Evolutionary conservation across 1,140 invertebrate species (phyloP).

Genomic region (Leptestheria dahalacensis): DNA sequence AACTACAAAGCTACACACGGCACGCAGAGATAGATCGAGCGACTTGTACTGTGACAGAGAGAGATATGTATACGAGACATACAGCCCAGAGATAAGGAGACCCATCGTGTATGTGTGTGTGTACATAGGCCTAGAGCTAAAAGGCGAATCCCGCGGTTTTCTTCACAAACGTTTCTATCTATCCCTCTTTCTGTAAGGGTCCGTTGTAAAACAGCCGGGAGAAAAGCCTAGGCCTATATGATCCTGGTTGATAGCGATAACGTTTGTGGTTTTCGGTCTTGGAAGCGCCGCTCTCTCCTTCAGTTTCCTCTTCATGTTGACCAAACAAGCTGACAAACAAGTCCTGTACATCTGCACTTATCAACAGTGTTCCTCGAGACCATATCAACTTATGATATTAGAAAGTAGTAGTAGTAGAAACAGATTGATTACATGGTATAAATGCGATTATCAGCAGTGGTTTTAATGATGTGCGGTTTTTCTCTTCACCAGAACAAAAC

Average conservation of each 20-base stretch:
- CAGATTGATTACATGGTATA: no score
- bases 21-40: background rate
- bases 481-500: no score
- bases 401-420: no score
- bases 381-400: no score
- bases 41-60: background rate
- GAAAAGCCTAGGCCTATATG: background rate
- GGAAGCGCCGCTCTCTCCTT: background rate
- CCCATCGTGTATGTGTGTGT: no score
- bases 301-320: background rate
- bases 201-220: background rate
- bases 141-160: background rate
- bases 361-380: no score
- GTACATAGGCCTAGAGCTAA: no score
- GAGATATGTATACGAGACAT: background rate
- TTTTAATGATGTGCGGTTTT: no score
- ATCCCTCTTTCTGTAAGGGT: background rate
- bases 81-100: background rate
- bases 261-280: background rate
- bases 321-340: background rate
- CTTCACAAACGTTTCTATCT: background rate
- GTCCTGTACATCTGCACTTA: no score
- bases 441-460: no score
- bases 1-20: background rate
- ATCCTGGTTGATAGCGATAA: background rate